Conservation (phyloP, 2,888 invertebrate genomes). For the Nomada goodeniana region DNA sequence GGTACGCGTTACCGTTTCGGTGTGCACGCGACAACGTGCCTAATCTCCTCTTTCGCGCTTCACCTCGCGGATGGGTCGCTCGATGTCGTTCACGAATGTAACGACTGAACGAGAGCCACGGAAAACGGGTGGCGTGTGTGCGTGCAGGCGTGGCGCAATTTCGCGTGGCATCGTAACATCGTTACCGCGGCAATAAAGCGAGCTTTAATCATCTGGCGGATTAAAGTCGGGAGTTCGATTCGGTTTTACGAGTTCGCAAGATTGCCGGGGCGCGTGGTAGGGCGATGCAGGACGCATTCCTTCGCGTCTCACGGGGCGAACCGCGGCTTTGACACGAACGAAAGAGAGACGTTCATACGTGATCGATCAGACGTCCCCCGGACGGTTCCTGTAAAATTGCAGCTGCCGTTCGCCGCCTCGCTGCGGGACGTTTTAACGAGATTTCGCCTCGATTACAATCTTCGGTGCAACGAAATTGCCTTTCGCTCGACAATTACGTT, state of each 20-base stretch:
- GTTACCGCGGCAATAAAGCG: constrained; percentile 72
- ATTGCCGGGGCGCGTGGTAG: constrained; percentile 65
- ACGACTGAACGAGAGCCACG: constrained; percentile 13
- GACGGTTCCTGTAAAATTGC: constrained; percentile 34
- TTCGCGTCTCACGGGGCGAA: constrained; percentile 19
- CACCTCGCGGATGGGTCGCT: background rate
- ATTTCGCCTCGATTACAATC: constrained; percentile 37
- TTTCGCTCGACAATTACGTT: background rate
- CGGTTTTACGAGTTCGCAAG: constrained; percentile 83
- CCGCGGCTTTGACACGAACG: constrained; percentile 9
- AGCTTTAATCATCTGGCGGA: constrained; percentile 81
- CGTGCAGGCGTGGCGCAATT: constrained; percentile 36
- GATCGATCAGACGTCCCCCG: constrained; percentile 51
- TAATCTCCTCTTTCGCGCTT: constrained; percentile 27
- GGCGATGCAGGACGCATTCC: constrained; percentile 39
- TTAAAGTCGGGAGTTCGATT: constrained; percentile 82
- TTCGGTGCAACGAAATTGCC: constrained; percentile 11
- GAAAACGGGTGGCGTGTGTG: constrained; percentile 7
- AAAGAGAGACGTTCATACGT: constrained; percentile 41
- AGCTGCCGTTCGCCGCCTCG: constrained; percentile 6
- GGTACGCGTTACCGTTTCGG: constrained; percentile 15
- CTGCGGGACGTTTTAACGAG: constrained; percentile 29
- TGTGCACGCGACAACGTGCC: constrained; percentile 30
- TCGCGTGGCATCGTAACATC: constrained; percentile 67
- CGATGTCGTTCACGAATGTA: constrained; percentile 21